Evolutionary conservation across 2,113 vertebrate species (phyloP).

Genomic region (Thermophis baileyi): DNA sequence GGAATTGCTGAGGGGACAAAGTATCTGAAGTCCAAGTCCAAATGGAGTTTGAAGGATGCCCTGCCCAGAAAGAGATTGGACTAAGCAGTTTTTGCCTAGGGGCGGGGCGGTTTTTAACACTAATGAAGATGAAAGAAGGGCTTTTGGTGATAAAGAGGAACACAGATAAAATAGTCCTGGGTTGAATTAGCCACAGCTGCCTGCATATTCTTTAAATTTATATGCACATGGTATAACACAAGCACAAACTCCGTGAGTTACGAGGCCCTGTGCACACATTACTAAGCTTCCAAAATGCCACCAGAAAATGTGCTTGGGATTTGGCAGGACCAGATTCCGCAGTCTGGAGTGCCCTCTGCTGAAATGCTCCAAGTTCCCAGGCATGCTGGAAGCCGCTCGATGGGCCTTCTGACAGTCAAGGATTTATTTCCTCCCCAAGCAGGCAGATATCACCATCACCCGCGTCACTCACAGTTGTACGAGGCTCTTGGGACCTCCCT

Average conservation of each 20-base stretch:
- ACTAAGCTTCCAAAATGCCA: constrained; percentile 75
- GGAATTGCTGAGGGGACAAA: constrained; percentile 6
- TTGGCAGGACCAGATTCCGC: constrained; percentile 76
- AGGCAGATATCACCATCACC: not conserved
- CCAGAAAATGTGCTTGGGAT: constrained; percentile 56
- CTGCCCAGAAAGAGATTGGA: constrained; percentile 15
- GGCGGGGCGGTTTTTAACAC: not conserved
- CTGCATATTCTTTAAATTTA: constrained; percentile 79
- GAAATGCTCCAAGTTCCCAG: constrained; percentile 74
- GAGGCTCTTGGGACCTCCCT: not conserved
- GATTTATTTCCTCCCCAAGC: not conserved
- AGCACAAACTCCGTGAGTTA: constrained; percentile 84
- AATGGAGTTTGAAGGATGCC: constrained; percentile 43
- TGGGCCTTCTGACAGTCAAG: not conserved
- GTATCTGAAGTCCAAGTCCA: constrained; percentile 37
- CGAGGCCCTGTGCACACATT: constrained; percentile 80
- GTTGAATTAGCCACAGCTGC: constrained; percentile 75
- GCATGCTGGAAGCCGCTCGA: constrained; percentile 1
- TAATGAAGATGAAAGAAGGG: constrained; percentile 51
- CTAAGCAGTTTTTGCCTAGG: not conserved
- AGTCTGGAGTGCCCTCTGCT: constrained; percentile 87
- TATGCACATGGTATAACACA: constrained; percentile 76
- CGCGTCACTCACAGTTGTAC: rapidly evolving
- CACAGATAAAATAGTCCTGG: constrained; percentile 59
- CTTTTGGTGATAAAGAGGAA: constrained; percentile 41